These are phyloP conservation scores for Brachionus angularis DNA, from an alignment of 1,140 invertebrate species.

Conservation along the genomic window DNA sequence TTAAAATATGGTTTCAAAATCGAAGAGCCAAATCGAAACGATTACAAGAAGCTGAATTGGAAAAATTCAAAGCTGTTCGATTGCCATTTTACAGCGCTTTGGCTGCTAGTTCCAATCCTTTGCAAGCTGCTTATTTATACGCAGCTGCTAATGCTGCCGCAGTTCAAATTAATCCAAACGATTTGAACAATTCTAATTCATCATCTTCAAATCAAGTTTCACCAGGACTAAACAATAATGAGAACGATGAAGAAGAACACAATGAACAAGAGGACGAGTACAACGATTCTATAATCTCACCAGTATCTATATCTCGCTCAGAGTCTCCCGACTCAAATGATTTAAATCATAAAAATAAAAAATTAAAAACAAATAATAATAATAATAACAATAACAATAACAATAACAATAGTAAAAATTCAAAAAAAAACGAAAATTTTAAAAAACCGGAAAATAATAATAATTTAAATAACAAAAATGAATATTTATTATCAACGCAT, in stretches of 20 bases:
- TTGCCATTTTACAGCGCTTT: constrained; percentile 39
- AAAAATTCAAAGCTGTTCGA: constrained; percentile 40
- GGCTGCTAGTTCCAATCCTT: constrained; percentile 3
- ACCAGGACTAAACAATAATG: background rate
- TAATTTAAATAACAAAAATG: too few species aligned
- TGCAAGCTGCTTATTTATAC: constrained; percentile 40
- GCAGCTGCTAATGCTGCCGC: constrained; percentile 18
- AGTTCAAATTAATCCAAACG: background rate
- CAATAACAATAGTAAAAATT: too few species aligned
- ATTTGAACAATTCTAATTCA: background rate
- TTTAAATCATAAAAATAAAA: too few species aligned
- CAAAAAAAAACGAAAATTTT: too few species aligned
- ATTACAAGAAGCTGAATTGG: constrained; percentile 37
- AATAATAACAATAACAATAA: too few species aligned
- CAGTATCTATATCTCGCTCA: background rate
- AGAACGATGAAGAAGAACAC: background rate
- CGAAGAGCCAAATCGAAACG: constrained; percentile 94
- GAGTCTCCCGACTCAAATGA: too few species aligned
- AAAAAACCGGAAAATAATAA: too few species aligned
- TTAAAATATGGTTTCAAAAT: constrained; percentile 96
- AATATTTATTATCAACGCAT: too few species aligned
- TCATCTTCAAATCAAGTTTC: constrained; percentile 14
- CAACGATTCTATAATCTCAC: background rate
- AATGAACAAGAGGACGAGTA: too few species aligned
- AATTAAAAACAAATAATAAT: too few species aligned